Evolutionary conservation across 1,140 invertebrate species (phyloP), one percentile per base, ranked within the genome.

Genomic region (Micrasema minimum): DNA sequence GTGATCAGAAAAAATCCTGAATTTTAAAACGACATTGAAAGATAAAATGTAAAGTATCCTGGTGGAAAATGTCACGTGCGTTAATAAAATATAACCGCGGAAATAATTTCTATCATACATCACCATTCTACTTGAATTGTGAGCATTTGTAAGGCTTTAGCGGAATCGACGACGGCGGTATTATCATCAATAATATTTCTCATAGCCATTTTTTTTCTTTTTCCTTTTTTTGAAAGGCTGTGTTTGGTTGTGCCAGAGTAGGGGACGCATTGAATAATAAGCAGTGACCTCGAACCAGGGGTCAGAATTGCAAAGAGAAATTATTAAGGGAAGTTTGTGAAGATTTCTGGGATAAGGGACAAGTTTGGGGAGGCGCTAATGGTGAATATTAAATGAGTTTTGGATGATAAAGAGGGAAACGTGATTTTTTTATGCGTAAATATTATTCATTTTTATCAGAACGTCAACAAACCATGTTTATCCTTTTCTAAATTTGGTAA

Each of bases 221-320:
- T 14, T 59, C 22, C 16, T 20, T 59, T 9, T 59, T 11, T 55
- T 12, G 10, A 55, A 9, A 23, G 26, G 51, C 51, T 26, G 48
- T 51, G 50, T 53, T 53, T 53, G 50, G 20, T 53, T 23, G 50
- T 23, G 50, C 48, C 31, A n/a, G 22, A 4, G 35, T 10, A 16
- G 50, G 50, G 3, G 31, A 23, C 50, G 18, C 50, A 35, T 41
- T 67, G 65, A 67, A 67, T 67, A 67, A 35, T 50, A 67, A 67
- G 18, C 50, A 67, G 38, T 66, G 65, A 20, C 37, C 65, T n/a
- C 38, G 1, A 20, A 41, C 45, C 50, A 50, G 31, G 37, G 65
- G 65, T 67, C 48, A 53, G 46, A 51, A 16, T 26, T 51, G 45
- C 22, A 67, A 67, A 53, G 10, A 23, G 50, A 12, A 48, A 35